A percentile compares a stretch with the other conserved stretches of the same genome.
phyloP scores from a whole-genome alignment of 2,888 invertebrate species.

The Sympetrum striolatum region DNA sequence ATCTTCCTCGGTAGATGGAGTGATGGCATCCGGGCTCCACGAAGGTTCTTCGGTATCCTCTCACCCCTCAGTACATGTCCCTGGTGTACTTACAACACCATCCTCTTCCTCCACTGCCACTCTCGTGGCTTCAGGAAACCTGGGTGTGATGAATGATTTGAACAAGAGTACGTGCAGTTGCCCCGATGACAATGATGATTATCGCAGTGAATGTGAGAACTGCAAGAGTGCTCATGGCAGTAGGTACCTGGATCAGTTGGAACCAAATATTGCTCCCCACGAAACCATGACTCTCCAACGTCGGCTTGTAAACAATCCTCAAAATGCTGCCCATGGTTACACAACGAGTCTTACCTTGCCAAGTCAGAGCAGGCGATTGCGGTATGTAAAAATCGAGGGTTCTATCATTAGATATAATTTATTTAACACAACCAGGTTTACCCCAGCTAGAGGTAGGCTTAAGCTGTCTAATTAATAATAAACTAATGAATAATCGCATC shows the following conservation, averaged over 20 bases:
- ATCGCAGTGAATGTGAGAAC: slow-evolving; percentile 84
- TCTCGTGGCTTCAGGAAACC: slow-evolving; percentile 37
- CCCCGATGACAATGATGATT: slow-evolving; percentile 71
- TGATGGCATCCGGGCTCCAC: slow-evolving; percentile 51
- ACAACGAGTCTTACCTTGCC: slow-evolving; percentile 71
- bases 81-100: slow-evolving; percentile 3
- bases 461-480: too few species aligned
- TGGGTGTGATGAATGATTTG: slow-evolving; percentile 56
- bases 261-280: slow-evolving; percentile 65
- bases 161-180: slow-evolving; percentile 50
- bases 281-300: slow-evolving; percentile 75
- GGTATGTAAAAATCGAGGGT: neutral
- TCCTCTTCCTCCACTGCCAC: slow-evolving; percentile 18
- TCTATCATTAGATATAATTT: too few species aligned
- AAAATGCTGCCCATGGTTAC: slow-evolving; percentile 63
- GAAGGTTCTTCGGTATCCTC: slow-evolving; percentile 54
- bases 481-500: too few species aligned
- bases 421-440: too few species aligned
- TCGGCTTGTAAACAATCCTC: slow-evolving; percentile 60
- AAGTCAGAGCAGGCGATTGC: slow-evolving; percentile 65
- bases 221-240: slow-evolving; percentile 79
- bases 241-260: slow-evolving; percentile 67
- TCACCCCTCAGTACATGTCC: slow-evolving; percentile 46
- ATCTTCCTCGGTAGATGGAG: slow-evolving; percentile 48
- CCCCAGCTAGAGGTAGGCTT: too few species aligned